These are phyloP conservation scores for Hydropotes inermis DNA, from an alignment of 2,113 vertebrate species.

Conservation along the genomic window DNA sequence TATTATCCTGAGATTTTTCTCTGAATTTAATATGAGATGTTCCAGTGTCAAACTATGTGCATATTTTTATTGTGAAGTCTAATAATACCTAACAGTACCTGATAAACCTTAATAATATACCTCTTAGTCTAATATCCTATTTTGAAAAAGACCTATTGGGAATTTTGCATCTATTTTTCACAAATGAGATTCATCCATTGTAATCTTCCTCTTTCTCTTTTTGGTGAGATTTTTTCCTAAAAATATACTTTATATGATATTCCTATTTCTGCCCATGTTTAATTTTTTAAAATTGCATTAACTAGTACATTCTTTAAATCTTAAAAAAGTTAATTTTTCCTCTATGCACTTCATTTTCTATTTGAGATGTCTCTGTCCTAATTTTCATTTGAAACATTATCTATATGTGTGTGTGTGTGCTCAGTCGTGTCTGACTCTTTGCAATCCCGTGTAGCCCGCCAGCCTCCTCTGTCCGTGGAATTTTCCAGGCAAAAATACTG, in stretches of 20 bases:
- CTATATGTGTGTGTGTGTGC: neutral
- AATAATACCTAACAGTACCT: neutral
- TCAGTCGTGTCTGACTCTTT: neutral
- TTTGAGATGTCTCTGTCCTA: neutral
- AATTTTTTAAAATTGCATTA: neutral
- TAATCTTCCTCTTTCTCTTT: neutral
- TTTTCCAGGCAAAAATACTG: neutral
- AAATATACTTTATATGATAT: neutral
- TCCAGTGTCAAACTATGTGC: neutral
- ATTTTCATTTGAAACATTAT: neutral
- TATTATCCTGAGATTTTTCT: neutral
- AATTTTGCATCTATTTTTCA: constrained; percentile 19
- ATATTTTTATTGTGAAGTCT: constrained; percentile 20
- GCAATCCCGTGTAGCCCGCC: neutral
- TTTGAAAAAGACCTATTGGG: neutral
- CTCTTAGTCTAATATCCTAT: neutral
- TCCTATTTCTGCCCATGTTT: neutral
- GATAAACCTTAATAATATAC: neutral
- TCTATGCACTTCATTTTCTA: neutral
- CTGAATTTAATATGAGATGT: constrained; percentile 7
- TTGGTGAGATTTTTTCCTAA: neutral
- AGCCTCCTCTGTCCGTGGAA: neutral
- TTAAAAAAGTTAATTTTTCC: neutral
- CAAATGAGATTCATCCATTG: neutral
- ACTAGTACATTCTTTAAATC: neutral